A percentile compares a stretch with the other conserved stretches of the same genome.
phyloP scores from a whole-genome alignment of 2,888 invertebrate species.

The Chouioia cunea region DNA sequence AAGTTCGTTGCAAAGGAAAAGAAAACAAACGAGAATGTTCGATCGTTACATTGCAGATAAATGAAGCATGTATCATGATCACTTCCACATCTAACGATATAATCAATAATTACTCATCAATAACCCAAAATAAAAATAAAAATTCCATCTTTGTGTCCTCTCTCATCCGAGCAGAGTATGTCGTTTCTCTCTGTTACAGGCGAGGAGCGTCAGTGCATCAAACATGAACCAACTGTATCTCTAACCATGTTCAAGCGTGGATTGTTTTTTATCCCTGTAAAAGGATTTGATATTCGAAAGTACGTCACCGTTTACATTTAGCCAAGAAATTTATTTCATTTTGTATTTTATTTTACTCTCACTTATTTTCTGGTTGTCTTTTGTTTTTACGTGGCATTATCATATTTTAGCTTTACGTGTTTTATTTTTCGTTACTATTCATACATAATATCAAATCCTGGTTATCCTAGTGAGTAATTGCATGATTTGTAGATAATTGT shows the following conservation, averaged over 20 bases:
- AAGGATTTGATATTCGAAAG: slow-evolving; percentile 68
- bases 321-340: slow-evolving; percentile 20
- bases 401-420: neutral
- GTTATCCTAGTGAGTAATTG: slow-evolving; percentile 9
- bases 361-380: neutral
- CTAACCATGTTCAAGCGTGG: slow-evolving; percentile 64
- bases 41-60: too few species aligned
- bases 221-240: slow-evolving; percentile 55
- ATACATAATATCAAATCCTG: slow-evolving; percentile 54
- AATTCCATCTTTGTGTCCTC: slow-evolving; percentile 5
- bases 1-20: too few species aligned
- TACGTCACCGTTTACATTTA: slow-evolving; percentile 53
- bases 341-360: slow-evolving; percentile 14
- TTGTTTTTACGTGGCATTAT: neutral
- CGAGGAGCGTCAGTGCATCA: slow-evolving; percentile 55
- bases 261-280: slow-evolving; percentile 63
- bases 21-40: too few species aligned
- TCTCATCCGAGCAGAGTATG: slow-evolving; percentile 33
- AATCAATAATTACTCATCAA: too few species aligned
- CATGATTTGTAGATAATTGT: slow-evolving; percentile 6
- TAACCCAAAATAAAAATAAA: neutral
- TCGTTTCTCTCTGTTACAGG: slow-evolving; percentile 60
- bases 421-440: slow-evolving; percentile 6
- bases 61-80: too few species aligned
- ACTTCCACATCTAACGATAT: too few species aligned